Evolutionary conservation across 2,888 invertebrate genomes (phyloP).

Genomic region (Drosophila heteroneura): DNA sequence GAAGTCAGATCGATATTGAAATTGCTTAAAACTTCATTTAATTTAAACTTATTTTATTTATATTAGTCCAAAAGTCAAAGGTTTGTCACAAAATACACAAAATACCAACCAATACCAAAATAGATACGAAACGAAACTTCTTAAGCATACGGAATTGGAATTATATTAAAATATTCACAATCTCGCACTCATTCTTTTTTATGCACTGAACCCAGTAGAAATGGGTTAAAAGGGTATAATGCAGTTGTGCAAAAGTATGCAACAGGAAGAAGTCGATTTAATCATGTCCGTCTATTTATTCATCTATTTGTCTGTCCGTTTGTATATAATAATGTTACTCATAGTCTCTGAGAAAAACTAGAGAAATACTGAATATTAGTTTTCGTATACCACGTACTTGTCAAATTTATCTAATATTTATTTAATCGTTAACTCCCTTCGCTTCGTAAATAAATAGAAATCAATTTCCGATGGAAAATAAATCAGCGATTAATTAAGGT

Average conservation of each 20-base stretch:
- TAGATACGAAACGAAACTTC: neutral
- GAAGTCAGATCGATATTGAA: neutral
- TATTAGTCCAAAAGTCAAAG: neutral
- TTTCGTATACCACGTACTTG: neutral
- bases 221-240: neutral
- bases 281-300: neutral
- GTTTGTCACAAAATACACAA: neutral
- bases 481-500: neutral
- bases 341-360: neutral
- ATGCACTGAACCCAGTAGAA: neutral
- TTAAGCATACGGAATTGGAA: neutral
- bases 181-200: neutral
- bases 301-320: too few relatives aligned
- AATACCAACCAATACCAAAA: neutral
- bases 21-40: neutral
- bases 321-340: too few relatives aligned
- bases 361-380: neutral
- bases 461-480: neutral
- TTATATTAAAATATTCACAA: neutral
- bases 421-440: neutral
- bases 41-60: neutral
- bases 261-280: neutral
- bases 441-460: neutral
- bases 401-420: neutral
- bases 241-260: neutral